Evolutionary conservation across 1,140 invertebrate genomes (phyloP), one percentile per base, ranked within the genome.

Genomic region (Caenorhabditis briggsae): DNA sequence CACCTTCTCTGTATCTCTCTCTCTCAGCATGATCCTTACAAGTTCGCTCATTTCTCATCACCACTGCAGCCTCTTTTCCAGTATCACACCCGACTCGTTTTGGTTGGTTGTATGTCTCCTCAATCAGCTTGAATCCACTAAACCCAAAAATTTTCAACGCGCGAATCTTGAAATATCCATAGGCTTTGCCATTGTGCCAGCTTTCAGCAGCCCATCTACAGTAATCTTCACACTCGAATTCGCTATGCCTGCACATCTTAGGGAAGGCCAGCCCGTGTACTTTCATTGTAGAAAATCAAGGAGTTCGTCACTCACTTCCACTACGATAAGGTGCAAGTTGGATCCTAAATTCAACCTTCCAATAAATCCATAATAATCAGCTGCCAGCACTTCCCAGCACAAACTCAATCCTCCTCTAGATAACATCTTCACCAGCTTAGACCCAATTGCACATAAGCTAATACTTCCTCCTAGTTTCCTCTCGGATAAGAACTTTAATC

Each of bases 201-300:
- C 12, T 41, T 33, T 41, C 48, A 16, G 11, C 2, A 33, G 41
- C 43, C 82, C 82, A 83, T 55, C 41, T 55, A 59, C 82, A 83
- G 56, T 83, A 83, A 48, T 83, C 82, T n/a, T 83, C 41, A 48
- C 82, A 83, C 23, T 55, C 82, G 7, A 56, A 59, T 8, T 83
- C 56, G 7, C 16, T 23, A 59, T 18, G 41, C 12, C 46, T 9
- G 43, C 82, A 83, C 23, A 83, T 59, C 0, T 83, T 23, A 11
- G 82, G 56, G 23, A 83, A 56, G 0, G 55, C 53, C 23, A 83
- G 2, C 1, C 41, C 50, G 33, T 83, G 82, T 0, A 59, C 33
- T 59, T 83, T 83, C 53, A 83, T 56, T 23, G 46, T 48, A 14
- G 6, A 14, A 20, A 82, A 9, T 7, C n/a, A 41, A 18, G 12